Conservation (phyloP, 2,797 vertebrate species). For the Eospalax fontanierii region DNA sequence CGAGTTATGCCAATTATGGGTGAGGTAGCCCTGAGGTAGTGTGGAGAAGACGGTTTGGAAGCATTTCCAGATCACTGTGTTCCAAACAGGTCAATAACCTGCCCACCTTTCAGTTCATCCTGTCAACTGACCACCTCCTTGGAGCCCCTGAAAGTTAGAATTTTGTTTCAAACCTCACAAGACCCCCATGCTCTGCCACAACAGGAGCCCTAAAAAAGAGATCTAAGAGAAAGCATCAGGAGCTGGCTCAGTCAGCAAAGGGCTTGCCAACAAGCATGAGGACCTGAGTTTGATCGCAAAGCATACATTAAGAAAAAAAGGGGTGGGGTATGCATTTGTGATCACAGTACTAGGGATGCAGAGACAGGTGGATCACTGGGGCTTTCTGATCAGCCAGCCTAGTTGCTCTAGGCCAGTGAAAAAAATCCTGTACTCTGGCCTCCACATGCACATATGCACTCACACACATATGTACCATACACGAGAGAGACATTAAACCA, state of each 20-base stretch:
- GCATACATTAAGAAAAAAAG: neutral
- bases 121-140: neutral
- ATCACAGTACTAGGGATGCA: neutral
- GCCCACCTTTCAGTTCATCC: neutral
- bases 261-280: neutral
- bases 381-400: neutral
- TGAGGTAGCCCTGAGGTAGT: conserved; percentile 29
- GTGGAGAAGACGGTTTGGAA: conserved; percentile 35
- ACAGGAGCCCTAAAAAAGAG: neutral
- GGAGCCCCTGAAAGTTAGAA: neutral
- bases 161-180: neutral
- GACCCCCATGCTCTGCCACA: neutral
- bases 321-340: no score
- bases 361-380: neutral
- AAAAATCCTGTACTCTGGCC: neutral
- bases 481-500: neutral
- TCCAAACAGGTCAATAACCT: neutral
- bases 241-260: neutral
- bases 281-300: no score
- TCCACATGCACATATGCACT: neutral
- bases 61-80: conserved; percentile 43
- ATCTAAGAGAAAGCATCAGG: neutral
- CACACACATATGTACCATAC: no score
- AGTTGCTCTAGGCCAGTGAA: neutral
- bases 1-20: conserved; percentile 45